phyloP scores from a whole-genome alignment of 1,140 invertebrate genomes.

The Schlechtendalia chinensis region DNA sequence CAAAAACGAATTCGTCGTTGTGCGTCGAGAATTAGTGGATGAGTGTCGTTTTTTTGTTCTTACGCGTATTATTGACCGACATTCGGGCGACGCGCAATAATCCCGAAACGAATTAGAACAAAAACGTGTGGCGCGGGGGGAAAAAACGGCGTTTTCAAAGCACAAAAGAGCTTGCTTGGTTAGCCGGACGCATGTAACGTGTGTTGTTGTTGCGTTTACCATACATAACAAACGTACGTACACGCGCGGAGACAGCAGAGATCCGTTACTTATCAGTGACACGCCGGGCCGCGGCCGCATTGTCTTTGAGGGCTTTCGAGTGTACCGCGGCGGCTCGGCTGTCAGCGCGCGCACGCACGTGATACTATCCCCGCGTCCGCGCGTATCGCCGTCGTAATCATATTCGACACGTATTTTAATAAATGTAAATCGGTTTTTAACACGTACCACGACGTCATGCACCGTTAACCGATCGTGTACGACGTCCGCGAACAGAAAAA shows the following conservation, averaged over 20 bases:
- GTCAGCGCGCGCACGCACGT: neutral
- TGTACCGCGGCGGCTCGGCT: neutral
- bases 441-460: conserved; percentile 5
- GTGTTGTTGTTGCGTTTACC: neutral
- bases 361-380: no score
- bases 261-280: conserved; percentile 36
- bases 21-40: no score
- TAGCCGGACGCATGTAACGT: conserved; percentile 8
- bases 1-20: no score
- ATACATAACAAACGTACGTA: no score
- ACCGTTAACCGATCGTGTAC: conserved; percentile 44
- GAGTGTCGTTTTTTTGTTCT: no score
- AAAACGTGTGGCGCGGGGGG: conserved; percentile 28
- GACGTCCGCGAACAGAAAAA: neutral
- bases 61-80: no score
- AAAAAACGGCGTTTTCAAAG: no score
- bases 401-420: conserved; percentile 37
- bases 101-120: conserved; percentile 30
- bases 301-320: conserved; percentile 34
- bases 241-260: no score
- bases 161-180: no score
- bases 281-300: conserved; percentile 36
- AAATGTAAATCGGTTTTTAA: conserved; percentile 45
- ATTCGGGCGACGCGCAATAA: conserved; percentile 1
- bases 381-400: no score